A percentile compares a stretch with the other conserved stretches of the same genome.
These are phyloP conservation scores for Lepidurus couesii DNA, from an alignment of 1,140 invertebrate species.

Conservation along the genomic window DNA sequence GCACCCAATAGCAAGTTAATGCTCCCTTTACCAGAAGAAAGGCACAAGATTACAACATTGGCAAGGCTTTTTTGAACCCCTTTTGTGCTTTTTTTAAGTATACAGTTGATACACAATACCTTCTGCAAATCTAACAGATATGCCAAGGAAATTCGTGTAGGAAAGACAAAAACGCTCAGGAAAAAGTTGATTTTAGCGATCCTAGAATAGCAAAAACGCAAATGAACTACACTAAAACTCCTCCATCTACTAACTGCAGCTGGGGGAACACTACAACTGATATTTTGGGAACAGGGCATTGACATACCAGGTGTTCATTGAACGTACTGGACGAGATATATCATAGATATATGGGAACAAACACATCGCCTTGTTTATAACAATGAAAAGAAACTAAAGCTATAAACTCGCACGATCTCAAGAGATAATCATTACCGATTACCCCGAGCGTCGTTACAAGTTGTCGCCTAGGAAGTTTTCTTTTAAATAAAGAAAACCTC, in stretches of 20 bases:
- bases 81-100: not conserved
- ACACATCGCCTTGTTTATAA: conserved; percentile 32
- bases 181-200: not conserved
- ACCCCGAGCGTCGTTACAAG: conserved; percentile 1
- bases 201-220: not conserved
- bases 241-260: conserved; percentile 21
- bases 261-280: conserved; percentile 1
- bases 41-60: not conserved
- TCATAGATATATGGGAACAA: conserved; percentile 93
- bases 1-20: too few species aligned
- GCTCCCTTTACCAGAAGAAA: not conserved
- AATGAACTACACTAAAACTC: not conserved
- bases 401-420: conserved; percentile 52
- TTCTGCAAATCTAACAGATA: conserved; percentile 12
- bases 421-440: not conserved
- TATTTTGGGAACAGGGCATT: not conserved
- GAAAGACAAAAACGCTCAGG: not conserved
- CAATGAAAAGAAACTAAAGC: conserved; percentile 48
- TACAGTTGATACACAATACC: not conserved
- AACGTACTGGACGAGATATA: conserved; percentile 85
- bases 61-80: too few species aligned
- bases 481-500: conserved; percentile 25
- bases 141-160: not conserved
- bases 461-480: conserved; percentile 29
- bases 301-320: conserved; percentile 63